A percentile compares a stretch with the other conserved stretches of the same genome.
Conservation (phyloP, 2,888 invertebrate species). For the Griposia aprilina region DNA sequence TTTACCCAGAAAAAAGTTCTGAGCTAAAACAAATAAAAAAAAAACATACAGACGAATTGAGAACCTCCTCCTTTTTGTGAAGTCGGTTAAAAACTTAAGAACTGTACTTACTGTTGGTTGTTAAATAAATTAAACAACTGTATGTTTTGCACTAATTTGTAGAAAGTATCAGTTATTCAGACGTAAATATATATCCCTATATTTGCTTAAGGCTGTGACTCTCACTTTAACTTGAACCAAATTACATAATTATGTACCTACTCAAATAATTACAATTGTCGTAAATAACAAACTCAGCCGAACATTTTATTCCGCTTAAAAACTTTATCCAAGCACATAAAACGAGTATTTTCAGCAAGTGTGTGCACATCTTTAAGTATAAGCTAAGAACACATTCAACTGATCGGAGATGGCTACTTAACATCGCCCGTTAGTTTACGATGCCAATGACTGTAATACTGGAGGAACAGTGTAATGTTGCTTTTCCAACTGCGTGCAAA, state of each 20-base stretch:
- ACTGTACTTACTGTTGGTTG: too few species aligned
- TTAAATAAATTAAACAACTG: not conserved
- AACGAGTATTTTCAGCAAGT: slow-evolving; percentile 72
- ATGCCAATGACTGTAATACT: slow-evolving; percentile 63
- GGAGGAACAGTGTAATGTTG: slow-evolving; percentile 28
- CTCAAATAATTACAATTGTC: not conserved
- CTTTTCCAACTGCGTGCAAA: slow-evolving; percentile 54
- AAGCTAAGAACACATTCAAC: slow-evolving; percentile 62
- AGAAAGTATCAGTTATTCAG: not conserved
- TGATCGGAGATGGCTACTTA: slow-evolving; percentile 62
- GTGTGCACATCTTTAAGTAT: slow-evolving; percentile 64
- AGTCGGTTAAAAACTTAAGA: too few species aligned
- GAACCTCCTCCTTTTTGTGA: too few species aligned
- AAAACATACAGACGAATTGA: too few species aligned
- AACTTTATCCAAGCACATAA: not conserved
- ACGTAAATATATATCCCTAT: too few species aligned
- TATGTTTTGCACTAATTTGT: not conserved
- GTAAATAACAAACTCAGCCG: not conserved
- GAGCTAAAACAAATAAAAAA: too few species aligned
- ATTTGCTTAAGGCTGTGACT: too few species aligned
- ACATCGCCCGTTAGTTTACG: slow-evolving; percentile 69
- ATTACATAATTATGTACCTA: not conserved
- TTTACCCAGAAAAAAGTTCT: too few species aligned
- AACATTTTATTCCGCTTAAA: not conserved
- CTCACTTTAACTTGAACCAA: not conserved